Conservation (phyloP, 1,140 invertebrate genomes). For the Stegodyphus dumicola region DNA sequence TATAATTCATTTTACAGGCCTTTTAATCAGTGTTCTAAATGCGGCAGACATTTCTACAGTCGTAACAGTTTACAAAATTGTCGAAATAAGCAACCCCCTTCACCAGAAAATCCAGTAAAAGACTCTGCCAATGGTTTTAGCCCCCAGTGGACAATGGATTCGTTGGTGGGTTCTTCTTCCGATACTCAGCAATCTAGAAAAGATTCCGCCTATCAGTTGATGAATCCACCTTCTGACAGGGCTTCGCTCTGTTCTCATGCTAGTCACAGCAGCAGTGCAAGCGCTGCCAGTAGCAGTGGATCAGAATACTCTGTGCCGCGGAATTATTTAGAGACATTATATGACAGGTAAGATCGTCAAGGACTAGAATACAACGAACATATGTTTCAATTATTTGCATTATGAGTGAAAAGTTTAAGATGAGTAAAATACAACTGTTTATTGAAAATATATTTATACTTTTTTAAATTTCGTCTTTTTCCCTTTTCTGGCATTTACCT, state of each 20-base stretch:
- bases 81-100: background rate
- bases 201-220: conserved; percentile 31
- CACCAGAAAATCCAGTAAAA: conserved; percentile 4
- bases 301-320: conserved; percentile 59
- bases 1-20: conserved; percentile 25
- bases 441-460: too few relatives aligned
- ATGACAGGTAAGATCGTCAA: conserved; percentile 31
- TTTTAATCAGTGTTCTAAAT: conserved; percentile 55
- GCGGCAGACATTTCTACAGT: conserved; percentile 53
- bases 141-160: conserved; percentile 50
- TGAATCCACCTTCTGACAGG: conserved; percentile 39
- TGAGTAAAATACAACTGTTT: too few relatives aligned
- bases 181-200: conserved; percentile 12
- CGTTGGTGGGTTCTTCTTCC: conserved; percentile 9
- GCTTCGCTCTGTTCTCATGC: conserved; percentile 52
- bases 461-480: too few relatives aligned
- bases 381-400: too few relatives aligned
- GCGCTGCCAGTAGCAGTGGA: conserved; percentile 45
- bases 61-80: conserved; percentile 26
- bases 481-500: too few relatives aligned
- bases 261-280: conserved; percentile 37
- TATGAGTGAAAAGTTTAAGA: too few relatives aligned
- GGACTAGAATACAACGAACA: too few relatives aligned
- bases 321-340: conserved; percentile 41
- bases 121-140: conserved; percentile 32